Conservation (phyloP, 2,797 vertebrate genomes). For the Acrossocheilus wenchowensis region DNA sequence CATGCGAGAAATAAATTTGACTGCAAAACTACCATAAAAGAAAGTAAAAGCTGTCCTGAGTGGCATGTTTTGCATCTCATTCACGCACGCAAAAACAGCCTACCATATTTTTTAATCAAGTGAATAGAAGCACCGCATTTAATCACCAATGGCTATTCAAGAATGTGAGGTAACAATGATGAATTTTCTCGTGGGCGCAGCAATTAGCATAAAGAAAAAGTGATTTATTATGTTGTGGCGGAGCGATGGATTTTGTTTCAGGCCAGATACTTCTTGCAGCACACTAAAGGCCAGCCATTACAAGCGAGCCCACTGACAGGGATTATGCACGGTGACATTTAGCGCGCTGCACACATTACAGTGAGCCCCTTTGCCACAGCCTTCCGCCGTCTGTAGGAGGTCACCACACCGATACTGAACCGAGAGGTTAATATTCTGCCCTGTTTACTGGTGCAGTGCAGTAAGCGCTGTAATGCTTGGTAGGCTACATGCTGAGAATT, state of each 20-base stretch:
- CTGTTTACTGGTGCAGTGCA: conserved; percentile 55
- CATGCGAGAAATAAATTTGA: background rate
- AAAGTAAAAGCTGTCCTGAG: conserved; percentile 1
- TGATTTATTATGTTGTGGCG: conserved; percentile 51
- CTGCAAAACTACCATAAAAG: background rate
- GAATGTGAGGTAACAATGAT: conserved; percentile 48
- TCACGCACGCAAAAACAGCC: background rate
- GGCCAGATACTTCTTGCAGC: conserved; percentile 23
- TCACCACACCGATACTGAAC: conserved; percentile 37
- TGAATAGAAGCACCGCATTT: conserved; percentile 42
- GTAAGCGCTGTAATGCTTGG: conserved; percentile 40
- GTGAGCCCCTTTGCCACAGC: conserved; percentile 35
- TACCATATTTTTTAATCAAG: conserved; percentile 49
- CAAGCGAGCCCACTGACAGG: conserved; percentile 34
- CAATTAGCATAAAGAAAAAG: conserved; percentile 52
- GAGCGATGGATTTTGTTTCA: conserved; percentile 44
- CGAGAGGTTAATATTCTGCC: conserved; percentile 44
- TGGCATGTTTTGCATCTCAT: conserved; percentile 23
- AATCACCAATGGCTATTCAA: conserved; percentile 57
- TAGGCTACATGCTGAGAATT: conserved; percentile 41
- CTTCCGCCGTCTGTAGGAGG: conserved; percentile 24
- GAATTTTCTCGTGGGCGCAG: conserved; percentile 48
- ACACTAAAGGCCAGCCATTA: conserved; percentile 28
- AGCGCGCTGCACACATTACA: conserved; percentile 34
- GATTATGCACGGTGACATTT: conserved; percentile 43